A percentile compares a stretch with the other conserved stretches of the same genome.
These are phyloP conservation scores for Gryon sp. DNA, from an alignment of 1,140 invertebrate species.

Conservation along the genomic window DNA sequence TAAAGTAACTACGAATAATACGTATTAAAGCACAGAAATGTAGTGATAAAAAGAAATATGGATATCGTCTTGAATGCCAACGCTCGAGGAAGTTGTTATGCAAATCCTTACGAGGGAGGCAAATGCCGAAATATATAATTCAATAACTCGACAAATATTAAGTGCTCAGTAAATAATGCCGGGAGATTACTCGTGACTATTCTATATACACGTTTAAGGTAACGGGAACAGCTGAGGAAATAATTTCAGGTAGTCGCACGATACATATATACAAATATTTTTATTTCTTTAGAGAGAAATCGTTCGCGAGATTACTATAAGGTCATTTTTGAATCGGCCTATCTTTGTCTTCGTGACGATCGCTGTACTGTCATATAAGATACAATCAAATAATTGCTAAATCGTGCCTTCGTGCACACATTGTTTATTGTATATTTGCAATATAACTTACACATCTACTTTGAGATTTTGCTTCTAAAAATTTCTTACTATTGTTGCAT, in stretches of 20 bases:
- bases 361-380: background rate
- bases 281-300: constrained; percentile 10
- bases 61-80: constrained; percentile 34
- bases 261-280: constrained; percentile 11
- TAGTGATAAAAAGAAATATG: constrained; percentile 47
- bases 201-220: constrained; percentile 1
- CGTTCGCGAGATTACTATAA: constrained; percentile 14
- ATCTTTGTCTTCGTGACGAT: background rate
- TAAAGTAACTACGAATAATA: constrained; percentile 53
- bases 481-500: too few relatives aligned
- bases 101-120: constrained; percentile 32
- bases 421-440: too few relatives aligned
- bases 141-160: constrained; percentile 58
- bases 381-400: background rate
- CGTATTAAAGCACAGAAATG: constrained; percentile 9
- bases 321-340: constrained; percentile 14
- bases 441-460: too few relatives aligned
- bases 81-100: constrained; percentile 35
- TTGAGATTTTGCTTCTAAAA: too few relatives aligned
- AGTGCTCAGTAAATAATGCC: constrained; percentile 52
- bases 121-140: constrained; percentile 43
- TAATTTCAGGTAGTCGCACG: constrained; percentile 22
- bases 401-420: too few relatives aligned
- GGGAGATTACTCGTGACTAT: constrained; percentile 27
- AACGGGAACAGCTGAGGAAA: background rate